Evolutionary conservation across 2,113 vertebrate species (phyloP), one percentile per base, ranked within the genome.

Genomic region (Dasyprocta punctata): DNA sequence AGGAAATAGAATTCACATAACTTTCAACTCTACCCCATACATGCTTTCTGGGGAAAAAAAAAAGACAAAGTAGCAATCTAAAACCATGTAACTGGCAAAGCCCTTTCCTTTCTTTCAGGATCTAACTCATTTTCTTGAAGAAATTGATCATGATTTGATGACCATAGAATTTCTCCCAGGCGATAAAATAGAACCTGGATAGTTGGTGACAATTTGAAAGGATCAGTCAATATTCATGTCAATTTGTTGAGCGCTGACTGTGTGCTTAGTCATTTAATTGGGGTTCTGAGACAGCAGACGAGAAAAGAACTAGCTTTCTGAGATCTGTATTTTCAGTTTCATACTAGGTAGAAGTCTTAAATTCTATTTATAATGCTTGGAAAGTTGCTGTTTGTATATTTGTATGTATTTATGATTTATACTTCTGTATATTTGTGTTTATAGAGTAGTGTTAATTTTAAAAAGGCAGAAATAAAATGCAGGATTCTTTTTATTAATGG

Each of bases 101-200:
- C 24, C 0, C 73, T 47, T 94, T 94, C 73, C 67, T 93, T 97
- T 96, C 67, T 89, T 90, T 92, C n/a, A 94, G 77, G 16, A 92
- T 94, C 67, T 95, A 95, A 96, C 69, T 95, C 75, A 90, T 36
- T 93, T 97, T 44, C 13, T 97, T 88, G 77, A 93, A 95, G 65
- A 96, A 96, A 95, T 36, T 93, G 73, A 71, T 92, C 38, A 87
- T 87, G 47, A 49, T 97, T 92, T 82, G 61, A 97, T 96, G 90
- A 87, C 80, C 44, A 96, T 58, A 93, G 89, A 95, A 92, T 93
- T 96, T 96, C 63, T 89, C 26, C 60, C 75, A 71, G 5, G 85
- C 65, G 94, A 95, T 85, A 90, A 97, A 97, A 92, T n/a, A 96
- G 73, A 94, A 85, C 87, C 61, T 78, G 54, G 1, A 87, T 83